These are phyloP conservation scores for Drosophila birchii DNA, from an alignment of 2,888 invertebrate genomes.

Conservation along the genomic window DNA sequence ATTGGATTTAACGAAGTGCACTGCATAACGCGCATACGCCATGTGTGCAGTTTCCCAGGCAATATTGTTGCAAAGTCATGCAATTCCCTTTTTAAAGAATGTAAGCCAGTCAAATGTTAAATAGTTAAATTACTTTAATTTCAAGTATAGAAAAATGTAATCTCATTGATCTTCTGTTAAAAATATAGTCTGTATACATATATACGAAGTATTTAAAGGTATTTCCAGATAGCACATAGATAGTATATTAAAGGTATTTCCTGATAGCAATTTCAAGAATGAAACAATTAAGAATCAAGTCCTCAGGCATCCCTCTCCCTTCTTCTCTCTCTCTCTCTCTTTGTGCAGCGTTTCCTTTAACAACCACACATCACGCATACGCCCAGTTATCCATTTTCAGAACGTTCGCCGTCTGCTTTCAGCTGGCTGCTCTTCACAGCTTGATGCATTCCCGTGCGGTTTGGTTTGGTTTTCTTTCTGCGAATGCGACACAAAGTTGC, in stretches of 20 bases:
- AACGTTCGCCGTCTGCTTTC: conserved; percentile 19
- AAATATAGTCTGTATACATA: not conserved
- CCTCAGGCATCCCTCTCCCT: not conserved
- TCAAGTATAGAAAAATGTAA: not conserved
- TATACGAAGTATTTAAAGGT: not conserved
- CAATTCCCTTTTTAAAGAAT: not conserved
- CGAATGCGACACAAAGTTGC: conserved; percentile 38
- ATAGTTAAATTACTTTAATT: not conserved
- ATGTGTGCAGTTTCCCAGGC: conserved; percentile 39
- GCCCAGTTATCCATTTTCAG: conserved; percentile 49
- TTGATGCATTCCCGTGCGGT: conserved; percentile 64
- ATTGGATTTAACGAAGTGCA: conserved; percentile 49
- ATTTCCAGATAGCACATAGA: not conserved
- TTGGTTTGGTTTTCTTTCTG: conserved; percentile 58
- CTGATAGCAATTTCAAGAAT: conserved; percentile 3
- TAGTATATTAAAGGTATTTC: not conserved
- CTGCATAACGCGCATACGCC: conserved; percentile 38
- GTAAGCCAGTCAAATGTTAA: not conserved
- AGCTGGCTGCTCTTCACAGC: conserved; percentile 36
- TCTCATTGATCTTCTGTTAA: not conserved
- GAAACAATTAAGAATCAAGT: conserved; percentile 10
- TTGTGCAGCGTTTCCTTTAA: not conserved
- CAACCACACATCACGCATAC: conserved; percentile 53
- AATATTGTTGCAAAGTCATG: conserved; percentile 13
- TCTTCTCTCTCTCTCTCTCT: not conserved